phyloP scores from a whole-genome alignment of 2,797 vertebrate species.

The Pseudochirops cupreus region DNA sequence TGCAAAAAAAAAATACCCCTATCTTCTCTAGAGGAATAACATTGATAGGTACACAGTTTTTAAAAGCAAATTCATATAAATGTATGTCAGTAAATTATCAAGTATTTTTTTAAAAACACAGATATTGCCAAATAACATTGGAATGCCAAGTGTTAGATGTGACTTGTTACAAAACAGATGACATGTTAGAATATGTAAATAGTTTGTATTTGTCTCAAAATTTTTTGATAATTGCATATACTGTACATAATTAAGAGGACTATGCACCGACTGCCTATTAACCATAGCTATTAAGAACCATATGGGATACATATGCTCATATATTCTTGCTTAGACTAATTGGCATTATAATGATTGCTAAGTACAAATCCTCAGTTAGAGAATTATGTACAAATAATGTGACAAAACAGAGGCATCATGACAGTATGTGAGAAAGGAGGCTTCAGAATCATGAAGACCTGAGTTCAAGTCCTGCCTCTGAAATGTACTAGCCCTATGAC shows the following conservation, averaged over 20 bases:
- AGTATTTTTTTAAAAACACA: constrained; percentile 6
- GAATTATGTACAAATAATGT: constrained; percentile 43
- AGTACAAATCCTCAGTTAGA: constrained; percentile 16
- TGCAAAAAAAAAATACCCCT: neutral
- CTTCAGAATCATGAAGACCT: neutral
- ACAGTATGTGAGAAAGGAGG: neutral
- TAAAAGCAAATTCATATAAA: constrained; percentile 13
- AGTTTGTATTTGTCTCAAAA: constrained; percentile 35
- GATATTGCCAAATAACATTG: constrained; percentile 27
- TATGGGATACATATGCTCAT: constrained; percentile 54
- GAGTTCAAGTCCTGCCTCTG: neutral
- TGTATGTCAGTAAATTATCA: constrained; percentile 23
- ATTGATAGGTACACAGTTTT: neutral
- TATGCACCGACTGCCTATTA: constrained; percentile 72
- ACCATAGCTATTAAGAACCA: constrained; percentile 7
- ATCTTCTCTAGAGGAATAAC: constrained; percentile 8
- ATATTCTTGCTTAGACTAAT: constrained; percentile 72
- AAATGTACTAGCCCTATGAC: neutral
- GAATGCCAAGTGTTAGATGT: neutral
- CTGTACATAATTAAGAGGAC: constrained; percentile 1
- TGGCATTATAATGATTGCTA: constrained; percentile 60
- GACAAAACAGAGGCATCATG: neutral
- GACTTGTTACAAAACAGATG: constrained; percentile 27
- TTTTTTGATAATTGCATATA: constrained; percentile 2
- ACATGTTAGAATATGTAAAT: neutral